These are phyloP conservation scores for Zosterops japonicus DNA, from an alignment of 2,113 vertebrate genomes.

Conservation along the genomic window DNA sequence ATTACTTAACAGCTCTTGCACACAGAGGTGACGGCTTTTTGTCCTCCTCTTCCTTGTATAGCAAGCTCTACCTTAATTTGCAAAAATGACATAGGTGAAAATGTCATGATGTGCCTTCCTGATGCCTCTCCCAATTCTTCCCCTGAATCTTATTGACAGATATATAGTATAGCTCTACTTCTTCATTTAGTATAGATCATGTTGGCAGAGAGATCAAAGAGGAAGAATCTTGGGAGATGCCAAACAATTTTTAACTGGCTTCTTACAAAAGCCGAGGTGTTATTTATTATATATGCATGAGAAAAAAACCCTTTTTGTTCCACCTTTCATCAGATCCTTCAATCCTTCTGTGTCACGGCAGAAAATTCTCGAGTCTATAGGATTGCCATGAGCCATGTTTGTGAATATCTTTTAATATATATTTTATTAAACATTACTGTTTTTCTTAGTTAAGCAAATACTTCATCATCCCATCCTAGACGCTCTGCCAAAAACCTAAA, in stretches of 20 bases:
- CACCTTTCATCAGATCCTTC: background rate
- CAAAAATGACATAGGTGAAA: constrained; percentile 3
- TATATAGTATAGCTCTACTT: constrained; percentile 8
- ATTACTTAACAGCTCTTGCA: background rate
- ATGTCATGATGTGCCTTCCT: constrained; percentile 18
- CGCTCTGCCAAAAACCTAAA: constrained; percentile 3
- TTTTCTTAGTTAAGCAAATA: background rate
- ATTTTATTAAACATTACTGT: background rate
- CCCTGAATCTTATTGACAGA: constrained; percentile 29
- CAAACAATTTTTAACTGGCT: constrained; percentile 27
- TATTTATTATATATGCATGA: background rate
- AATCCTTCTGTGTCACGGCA: background rate
- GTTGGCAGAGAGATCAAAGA: constrained; percentile 55
- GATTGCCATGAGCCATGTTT: background rate
- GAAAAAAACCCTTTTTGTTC: background rate
- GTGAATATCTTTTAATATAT: background rate
- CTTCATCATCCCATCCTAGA: background rate
- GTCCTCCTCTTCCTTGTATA: background rate
- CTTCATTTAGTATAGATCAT: constrained; percentile 46
- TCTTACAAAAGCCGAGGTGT: constrained; percentile 15
- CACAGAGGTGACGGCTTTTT: background rate
- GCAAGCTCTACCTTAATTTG: constrained; percentile 1
- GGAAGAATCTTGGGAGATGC: constrained; percentile 32
- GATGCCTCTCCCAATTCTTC: constrained; percentile 5
- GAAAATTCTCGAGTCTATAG: background rate